phyloP scores from a whole-genome alignment of 2,888 invertebrate species.

The Aleiodes testaceus region DNA sequence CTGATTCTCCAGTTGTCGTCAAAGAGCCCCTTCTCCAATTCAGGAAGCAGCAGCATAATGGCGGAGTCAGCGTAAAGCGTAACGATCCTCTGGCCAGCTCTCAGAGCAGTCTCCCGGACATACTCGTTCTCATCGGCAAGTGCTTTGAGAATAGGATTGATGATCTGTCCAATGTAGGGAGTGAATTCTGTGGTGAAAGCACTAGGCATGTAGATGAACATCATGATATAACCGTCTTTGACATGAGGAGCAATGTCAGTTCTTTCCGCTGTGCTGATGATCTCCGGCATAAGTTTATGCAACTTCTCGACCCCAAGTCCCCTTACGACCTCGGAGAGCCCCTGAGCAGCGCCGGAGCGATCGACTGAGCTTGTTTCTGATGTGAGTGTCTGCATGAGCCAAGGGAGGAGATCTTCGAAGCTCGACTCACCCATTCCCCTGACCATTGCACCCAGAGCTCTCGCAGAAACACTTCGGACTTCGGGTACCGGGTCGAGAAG shows the following conservation, averaged over 20 bases:
- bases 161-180: slow-evolving; percentile 96
- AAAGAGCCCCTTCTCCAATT: slow-evolving; percentile 94
- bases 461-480: slow-evolving; percentile 93
- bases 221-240: slow-evolving; percentile 99
- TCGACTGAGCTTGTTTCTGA: slow-evolving; percentile 97
- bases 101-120: slow-evolving; percentile 96
- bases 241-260: slow-evolving; percentile 96
- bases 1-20: slow-evolving; percentile 99
- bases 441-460: slow-evolving; percentile 98
- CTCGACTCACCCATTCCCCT: slow-evolving; percentile 97
- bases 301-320: slow-evolving; percentile 96
- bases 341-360: slow-evolving; percentile 96
- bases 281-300: slow-evolving; percentile 97
- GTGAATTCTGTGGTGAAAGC: slow-evolving; percentile 97
- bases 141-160: slow-evolving; percentile 97
- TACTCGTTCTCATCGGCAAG: slow-evolving; percentile 99
- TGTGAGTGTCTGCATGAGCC: slow-evolving; percentile 98
- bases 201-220: slow-evolving; percentile 99
- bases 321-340: slow-evolving; percentile 97
- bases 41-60: slow-evolving; percentile 92
- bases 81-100: slow-evolving; percentile 97
- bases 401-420: slow-evolving; percentile 96
- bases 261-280: slow-evolving; percentile 94
- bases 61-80: slow-evolving; percentile 97
- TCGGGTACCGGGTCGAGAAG: slow-evolving; percentile 98